A percentile compares a stretch with the other conserved stretches of the same genome.
These are phyloP conservation scores for Peromyscus aztecus DNA, from an alignment of 2,797 vertebrate species.

Conservation along the genomic window DNA sequence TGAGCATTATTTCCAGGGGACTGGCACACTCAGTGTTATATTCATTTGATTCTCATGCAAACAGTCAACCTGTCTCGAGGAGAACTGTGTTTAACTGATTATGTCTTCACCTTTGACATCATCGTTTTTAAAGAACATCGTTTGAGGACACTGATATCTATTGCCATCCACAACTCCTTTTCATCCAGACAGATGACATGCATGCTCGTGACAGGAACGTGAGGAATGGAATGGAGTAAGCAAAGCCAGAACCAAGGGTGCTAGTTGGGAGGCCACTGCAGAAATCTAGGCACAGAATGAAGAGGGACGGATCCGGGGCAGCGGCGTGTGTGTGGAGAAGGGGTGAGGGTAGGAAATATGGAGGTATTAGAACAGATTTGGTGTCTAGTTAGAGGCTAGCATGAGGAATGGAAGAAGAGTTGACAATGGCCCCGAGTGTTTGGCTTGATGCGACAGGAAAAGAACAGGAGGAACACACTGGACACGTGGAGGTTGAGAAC, in stretches of 20 bases:
- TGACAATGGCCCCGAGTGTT: background rate
- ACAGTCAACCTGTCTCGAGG: slow-evolving; percentile 80
- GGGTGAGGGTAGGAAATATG: background rate
- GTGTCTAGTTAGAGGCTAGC: background rate
- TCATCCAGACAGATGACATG: slow-evolving; percentile 72
- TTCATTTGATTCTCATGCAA: slow-evolving; percentile 75
- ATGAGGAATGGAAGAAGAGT: background rate
- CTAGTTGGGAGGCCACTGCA: background rate
- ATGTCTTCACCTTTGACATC: slow-evolving; percentile 80
- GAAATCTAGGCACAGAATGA: slow-evolving; percentile 42
- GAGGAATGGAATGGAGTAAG: slow-evolving; percentile 47
- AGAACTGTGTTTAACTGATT: slow-evolving; percentile 79
- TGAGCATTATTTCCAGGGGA: slow-evolving; percentile 65
- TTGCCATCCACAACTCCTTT: slow-evolving; percentile 68
- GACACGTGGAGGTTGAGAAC: background rate
- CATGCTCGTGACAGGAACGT: slow-evolving; percentile 45
- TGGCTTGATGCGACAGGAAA: background rate
- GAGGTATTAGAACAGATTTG: background rate
- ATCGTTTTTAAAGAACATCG: slow-evolving; percentile 74
- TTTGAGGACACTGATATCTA: slow-evolving; percentile 78
- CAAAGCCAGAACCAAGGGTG: slow-evolving; percentile 33
- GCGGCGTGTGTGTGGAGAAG: background rate
- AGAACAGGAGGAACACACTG: background rate
- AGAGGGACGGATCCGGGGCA: background rate
- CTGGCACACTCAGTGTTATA: slow-evolving; percentile 68